Evolutionary conservation across 2,888 invertebrate species (phyloP).

Genomic region (Spodoptera picta): DNA sequence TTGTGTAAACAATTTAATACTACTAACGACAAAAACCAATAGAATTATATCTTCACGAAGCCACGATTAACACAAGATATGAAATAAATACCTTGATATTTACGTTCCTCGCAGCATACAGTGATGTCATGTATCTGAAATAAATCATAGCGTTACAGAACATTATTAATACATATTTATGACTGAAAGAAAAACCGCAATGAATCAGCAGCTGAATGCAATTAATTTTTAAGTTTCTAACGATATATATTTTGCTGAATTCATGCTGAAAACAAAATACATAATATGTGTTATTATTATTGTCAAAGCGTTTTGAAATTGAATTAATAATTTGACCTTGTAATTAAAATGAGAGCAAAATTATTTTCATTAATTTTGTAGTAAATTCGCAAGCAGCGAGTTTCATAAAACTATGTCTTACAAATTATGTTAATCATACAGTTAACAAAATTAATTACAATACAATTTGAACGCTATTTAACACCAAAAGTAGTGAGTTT

Average conservation of each 20-base stretch:
- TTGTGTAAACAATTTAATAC: neutral
- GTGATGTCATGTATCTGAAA: conserved; percentile 24
- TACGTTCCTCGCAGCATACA: neutral
- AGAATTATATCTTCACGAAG: neutral
- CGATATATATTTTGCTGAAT: neutral
- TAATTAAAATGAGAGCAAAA: too few relatives aligned
- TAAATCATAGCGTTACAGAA: conserved; percentile 19
- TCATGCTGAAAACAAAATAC: neutral
- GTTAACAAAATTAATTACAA: too few relatives aligned
- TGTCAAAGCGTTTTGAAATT: too few relatives aligned
- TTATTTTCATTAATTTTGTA: too few relatives aligned
- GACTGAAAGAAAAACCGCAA: conserved; percentile 17
- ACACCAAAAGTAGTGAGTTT: too few relatives aligned
- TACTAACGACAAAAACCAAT: neutral
- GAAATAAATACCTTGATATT: conserved; percentile 8
- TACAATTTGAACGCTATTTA: too few relatives aligned
- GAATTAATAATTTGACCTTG: too few relatives aligned
- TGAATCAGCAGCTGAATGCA: conserved; percentile 16
- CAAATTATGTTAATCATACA: too few relatives aligned
- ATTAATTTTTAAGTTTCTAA: conserved; percentile 12
- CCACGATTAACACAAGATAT: conserved; percentile 9
- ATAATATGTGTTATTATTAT: too few relatives aligned
- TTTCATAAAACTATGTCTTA: too few relatives aligned
- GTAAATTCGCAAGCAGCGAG: too few relatives aligned
- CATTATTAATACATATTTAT: conserved; percentile 25